A percentile compares a stretch with the other conserved stretches of the same genome.
Evolutionary conservation across 1,140 invertebrate species (phyloP).

Genomic region (Drosophila subpulchrella): DNA sequence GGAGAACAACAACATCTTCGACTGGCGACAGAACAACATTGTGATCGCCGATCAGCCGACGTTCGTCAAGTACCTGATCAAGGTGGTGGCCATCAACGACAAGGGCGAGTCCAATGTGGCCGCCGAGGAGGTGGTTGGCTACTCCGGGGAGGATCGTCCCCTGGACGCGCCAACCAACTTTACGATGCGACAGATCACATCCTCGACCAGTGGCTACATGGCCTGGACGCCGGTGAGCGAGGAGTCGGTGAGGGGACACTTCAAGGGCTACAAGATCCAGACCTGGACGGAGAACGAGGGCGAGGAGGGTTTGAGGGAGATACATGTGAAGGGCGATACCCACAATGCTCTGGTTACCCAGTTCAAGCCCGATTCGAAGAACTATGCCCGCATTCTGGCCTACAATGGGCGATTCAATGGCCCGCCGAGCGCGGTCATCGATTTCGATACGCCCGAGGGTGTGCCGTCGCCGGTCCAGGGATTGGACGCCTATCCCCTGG

Average conservation of each 20-base stretch:
- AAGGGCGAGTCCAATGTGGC: slow-evolving; percentile 94
- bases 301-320: slow-evolving; percentile 90
- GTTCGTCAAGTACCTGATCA: slow-evolving; percentile 95
- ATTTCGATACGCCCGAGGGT: slow-evolving; percentile 96
- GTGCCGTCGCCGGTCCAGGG: slow-evolving; percentile 94
- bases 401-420: slow-evolving; percentile 97
- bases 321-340: slow-evolving; percentile 90
- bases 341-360: slow-evolving; percentile 90
- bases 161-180: slow-evolving; percentile 93
- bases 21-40: slow-evolving; percentile 90
- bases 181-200: slow-evolving; percentile 89
- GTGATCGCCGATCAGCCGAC: slow-evolving; percentile 94
- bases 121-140: slow-evolving; percentile 93
- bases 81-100: slow-evolving; percentile 96
- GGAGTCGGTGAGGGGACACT: slow-evolving; percentile 94
- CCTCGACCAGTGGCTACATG: slow-evolving; percentile 91
- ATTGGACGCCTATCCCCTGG: slow-evolving; percentile 92
- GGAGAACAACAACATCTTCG: slow-evolving; percentile 89
- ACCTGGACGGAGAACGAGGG: slow-evolving; percentile 95
- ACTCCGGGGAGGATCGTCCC: slow-evolving; percentile 97
- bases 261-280: slow-evolving; percentile 97
- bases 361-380: slow-evolving; percentile 95
- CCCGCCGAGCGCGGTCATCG: slow-evolving; percentile 93
- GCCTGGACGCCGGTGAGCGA: slow-evolving; percentile 92
- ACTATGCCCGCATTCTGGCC: slow-evolving; percentile 94